Conservation (phyloP, 2,797 vertebrate species). For the Pseudopleuronectes americanus region DNA sequence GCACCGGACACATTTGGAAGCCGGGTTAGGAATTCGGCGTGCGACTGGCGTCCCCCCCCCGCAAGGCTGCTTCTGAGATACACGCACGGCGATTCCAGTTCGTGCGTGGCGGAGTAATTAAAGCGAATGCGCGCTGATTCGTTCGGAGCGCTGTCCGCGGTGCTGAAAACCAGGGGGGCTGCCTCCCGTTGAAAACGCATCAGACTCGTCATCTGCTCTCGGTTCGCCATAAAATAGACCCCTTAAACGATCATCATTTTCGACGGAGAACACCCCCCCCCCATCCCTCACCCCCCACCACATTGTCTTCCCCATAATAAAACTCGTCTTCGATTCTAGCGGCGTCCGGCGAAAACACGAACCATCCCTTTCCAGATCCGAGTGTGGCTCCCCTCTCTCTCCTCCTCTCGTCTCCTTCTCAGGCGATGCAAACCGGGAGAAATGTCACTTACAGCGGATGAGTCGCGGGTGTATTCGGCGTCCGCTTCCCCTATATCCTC, state of each 20-base stretch:
- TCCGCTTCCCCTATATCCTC: slow-evolving; percentile 66
- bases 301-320: slow-evolving; percentile 12
- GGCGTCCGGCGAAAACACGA: slow-evolving; percentile 52
- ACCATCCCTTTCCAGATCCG: slow-evolving; percentile 56
- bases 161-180: slow-evolving; percentile 61
- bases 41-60: slow-evolving; percentile 66
- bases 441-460: slow-evolving; percentile 77
- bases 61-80: slow-evolving; percentile 49
- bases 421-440: slow-evolving; percentile 55
- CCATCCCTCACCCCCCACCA: no score
- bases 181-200: slow-evolving; percentile 18
- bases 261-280: slow-evolving; percentile 51
- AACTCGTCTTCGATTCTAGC: slow-evolving; percentile 65
- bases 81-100: slow-evolving; percentile 57
- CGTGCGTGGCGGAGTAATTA: slow-evolving; percentile 73
- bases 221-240: slow-evolving; percentile 14
- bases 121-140: slow-evolving; percentile 72
- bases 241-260: slow-evolving; percentile 44
- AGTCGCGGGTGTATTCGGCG: slow-evolving; percentile 60
- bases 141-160: slow-evolving; percentile 70
- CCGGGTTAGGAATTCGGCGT: slow-evolving; percentile 53
- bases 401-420: slow-evolving; percentile 19
- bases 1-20: slow-evolving; percentile 15
- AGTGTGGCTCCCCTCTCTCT: slow-evolving; percentile 40
- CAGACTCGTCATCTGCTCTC: no score